A percentile compares a stretch with the other conserved stretches of the same genome.
Conservation (phyloP, 2,888 invertebrate genomes). For the Plagiodera versicolora region DNA sequence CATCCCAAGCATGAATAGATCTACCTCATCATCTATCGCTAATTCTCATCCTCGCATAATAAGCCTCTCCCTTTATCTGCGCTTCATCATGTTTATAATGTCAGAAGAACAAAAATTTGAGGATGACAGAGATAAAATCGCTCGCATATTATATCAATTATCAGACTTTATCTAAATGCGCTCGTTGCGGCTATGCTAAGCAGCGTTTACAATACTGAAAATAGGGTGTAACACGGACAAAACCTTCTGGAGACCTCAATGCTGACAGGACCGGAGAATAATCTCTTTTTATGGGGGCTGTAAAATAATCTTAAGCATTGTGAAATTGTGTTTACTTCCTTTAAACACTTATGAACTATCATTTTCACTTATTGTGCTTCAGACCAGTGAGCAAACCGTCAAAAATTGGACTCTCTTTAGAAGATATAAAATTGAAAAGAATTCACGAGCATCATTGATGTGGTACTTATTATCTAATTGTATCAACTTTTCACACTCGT, state of each 20-base stretch:
- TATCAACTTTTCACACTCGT: too few relatives aligned
- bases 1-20: constrained; percentile 4
- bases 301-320: too few relatives aligned
- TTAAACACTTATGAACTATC: too few relatives aligned
- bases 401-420: too few relatives aligned
- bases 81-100: constrained; percentile 19
- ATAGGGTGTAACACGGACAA: not conserved
- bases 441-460: too few relatives aligned
- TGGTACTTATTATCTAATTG: too few relatives aligned
- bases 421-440: too few relatives aligned
- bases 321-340: too few relatives aligned
- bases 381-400: too few relatives aligned
- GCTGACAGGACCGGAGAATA: not conserved
- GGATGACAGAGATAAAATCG: constrained; percentile 17
- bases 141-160: constrained; percentile 16
- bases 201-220: not conserved
- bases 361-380: too few relatives aligned
- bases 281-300: not conserved
- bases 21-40: constrained; percentile 21
- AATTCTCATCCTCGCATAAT: constrained; percentile 2
- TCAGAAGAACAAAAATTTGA: constrained; percentile 13
- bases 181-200: constrained; percentile 16
- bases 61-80: constrained; percentile 17
- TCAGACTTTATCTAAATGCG: constrained; percentile 12
- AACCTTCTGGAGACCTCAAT: not conserved